phyloP scores from a whole-genome alignment of 2,888 invertebrate genomes.

The Dasysyrphus tricinctus region DNA sequence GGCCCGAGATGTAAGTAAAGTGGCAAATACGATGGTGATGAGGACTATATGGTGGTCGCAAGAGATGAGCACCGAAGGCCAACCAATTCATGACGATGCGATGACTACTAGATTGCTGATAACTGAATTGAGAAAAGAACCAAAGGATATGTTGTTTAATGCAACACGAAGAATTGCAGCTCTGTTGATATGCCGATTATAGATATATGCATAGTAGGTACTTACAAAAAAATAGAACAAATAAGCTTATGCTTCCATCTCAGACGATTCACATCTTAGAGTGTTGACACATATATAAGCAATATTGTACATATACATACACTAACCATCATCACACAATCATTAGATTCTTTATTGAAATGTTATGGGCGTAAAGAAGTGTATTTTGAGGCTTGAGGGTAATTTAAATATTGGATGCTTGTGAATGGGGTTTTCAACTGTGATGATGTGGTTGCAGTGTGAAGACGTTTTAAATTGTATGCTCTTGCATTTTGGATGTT shows the following conservation, averaged over 20 bases:
- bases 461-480: background rate
- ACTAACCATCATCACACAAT: background rate
- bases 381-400: background rate
- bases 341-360: conserved; percentile 15
- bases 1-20: background rate
- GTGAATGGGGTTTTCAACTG: background rate
- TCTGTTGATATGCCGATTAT: background rate
- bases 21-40: background rate
- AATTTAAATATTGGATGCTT: conserved; percentile 7
- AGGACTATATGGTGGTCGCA: background rate
- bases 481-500: background rate
- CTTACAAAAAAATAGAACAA: background rate
- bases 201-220: background rate
- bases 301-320: background rate
- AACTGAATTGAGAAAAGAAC: background rate
- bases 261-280: background rate
- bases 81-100: background rate
- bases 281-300: background rate
- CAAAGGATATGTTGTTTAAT: background rate
- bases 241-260: conserved; percentile 6
- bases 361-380: conserved; percentile 13
- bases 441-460: background rate
- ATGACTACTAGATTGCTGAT: conserved; percentile 7
- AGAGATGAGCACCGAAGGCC: background rate
- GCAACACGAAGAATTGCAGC: background rate